These are phyloP conservation scores for Sarcophaga carnaria DNA, from an alignment of 2,888 invertebrate species.

Conservation along the genomic window DNA sequence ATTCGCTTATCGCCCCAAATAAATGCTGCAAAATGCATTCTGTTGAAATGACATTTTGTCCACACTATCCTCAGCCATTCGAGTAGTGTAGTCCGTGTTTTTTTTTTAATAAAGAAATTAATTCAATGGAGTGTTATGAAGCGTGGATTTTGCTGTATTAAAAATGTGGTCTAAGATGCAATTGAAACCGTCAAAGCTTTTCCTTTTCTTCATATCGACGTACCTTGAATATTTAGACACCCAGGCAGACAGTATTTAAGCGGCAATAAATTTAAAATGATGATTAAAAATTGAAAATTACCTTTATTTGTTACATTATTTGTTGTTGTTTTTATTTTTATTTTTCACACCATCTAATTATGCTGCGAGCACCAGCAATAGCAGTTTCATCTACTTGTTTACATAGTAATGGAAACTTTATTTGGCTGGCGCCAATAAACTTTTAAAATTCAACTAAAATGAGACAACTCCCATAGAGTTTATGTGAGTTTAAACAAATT, in stretches of 20 bases:
- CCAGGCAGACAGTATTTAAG: constrained; percentile 10
- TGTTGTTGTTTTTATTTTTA: not conserved
- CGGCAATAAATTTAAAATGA: not conserved
- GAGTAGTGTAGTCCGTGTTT: no score
- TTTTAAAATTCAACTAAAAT: constrained; percentile 53
- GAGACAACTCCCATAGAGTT: constrained; percentile 69
- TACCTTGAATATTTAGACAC: constrained; percentile 2
- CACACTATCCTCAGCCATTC: no score
- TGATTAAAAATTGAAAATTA: not conserved
- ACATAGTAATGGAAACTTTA: constrained; percentile 42
- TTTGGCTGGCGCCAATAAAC: constrained; percentile 68
- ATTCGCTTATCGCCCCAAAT: no score
- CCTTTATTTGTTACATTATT: not conserved
- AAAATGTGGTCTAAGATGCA: no score
- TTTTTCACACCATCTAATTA: constrained; percentile 26
- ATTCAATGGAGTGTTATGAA: no score
- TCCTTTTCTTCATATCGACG: not conserved
- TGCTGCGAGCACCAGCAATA: not conserved
- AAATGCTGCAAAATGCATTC: no score
- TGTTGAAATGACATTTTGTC: no score
- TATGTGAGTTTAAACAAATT: constrained; percentile 69
- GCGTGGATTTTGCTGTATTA: no score
- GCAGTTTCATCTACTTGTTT: constrained; percentile 27
- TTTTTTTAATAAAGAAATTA: no score
- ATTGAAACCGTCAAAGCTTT: no score